Percentiles rank a stretch among this genome's conserved stretches.
Conservation (phyloP, 2,888 invertebrate species). For the Notocelia uddmanniana region DNA sequence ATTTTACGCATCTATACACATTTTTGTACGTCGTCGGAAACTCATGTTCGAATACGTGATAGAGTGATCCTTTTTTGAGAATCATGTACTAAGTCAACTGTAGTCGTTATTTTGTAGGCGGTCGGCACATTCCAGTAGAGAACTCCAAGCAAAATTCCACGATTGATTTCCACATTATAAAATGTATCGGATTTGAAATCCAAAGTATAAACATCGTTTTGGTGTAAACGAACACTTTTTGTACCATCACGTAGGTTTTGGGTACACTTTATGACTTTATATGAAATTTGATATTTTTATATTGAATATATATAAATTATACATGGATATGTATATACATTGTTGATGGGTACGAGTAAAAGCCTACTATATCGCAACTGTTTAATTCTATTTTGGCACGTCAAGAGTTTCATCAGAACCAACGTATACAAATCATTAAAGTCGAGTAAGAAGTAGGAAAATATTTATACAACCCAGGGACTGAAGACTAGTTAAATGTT, state of each 20-base stretch:
- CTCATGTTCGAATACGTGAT: conserved; percentile 79
- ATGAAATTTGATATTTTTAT: conserved; percentile 86
- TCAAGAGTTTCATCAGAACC: conserved; percentile 85
- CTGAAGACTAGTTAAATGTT: conserved; percentile 86
- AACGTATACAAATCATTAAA: conserved; percentile 86
- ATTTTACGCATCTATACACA: conserved; percentile 85
- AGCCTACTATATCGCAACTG: conserved; percentile 85
- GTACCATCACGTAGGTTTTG: conserved; percentile 86
- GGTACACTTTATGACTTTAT: conserved; percentile 87
- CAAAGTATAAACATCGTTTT: conserved; percentile 78
- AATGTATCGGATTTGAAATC: conserved; percentile 81
- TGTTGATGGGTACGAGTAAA: conserved; percentile 85
- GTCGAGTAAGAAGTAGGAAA: conserved; percentile 85
- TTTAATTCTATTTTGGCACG: conserved; percentile 86
- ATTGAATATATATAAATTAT: conserved; percentile 86
- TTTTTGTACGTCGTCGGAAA: conserved; percentile 82
- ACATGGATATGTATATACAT: conserved; percentile 86
- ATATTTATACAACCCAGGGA: conserved; percentile 85
- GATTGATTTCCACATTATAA: conserved; percentile 83
- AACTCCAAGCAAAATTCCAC: conserved; percentile 81
- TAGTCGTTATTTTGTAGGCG: conserved; percentile 84
- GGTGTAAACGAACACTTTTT: conserved; percentile 79
- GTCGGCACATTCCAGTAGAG: conserved; percentile 85
- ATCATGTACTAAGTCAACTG: conserved; percentile 83
- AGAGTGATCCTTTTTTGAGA: conserved; percentile 85